Conservation (phyloP, 2,113 vertebrate genomes). For the Alectura lathami region DNA sequence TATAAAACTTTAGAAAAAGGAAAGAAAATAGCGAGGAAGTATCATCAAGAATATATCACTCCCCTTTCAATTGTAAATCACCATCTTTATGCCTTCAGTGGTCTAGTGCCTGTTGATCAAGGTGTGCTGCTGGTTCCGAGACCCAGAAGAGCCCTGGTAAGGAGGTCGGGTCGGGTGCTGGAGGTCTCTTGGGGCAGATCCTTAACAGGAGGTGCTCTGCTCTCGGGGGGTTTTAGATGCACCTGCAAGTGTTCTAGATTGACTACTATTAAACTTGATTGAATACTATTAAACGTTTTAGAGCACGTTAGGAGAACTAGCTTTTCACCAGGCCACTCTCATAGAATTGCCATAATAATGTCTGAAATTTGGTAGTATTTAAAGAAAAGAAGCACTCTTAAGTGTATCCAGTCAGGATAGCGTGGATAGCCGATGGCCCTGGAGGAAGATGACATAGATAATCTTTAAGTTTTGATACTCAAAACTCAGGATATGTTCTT, state of each 20-base stretch:
- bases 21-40: not conserved
- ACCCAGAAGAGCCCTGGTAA: not conserved
- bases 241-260: not conserved
- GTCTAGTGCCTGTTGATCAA: not conserved
- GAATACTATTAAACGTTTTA: no score
- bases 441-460: not conserved
- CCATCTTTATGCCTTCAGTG: not conserved
- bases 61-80: not conserved
- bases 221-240: not conserved
- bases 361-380: not conserved
- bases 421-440: not conserved
- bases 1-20: not conserved
- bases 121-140: not conserved
- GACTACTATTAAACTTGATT: no score
- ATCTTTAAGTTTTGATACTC: not conserved
- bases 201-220: not conserved
- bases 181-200: not conserved
- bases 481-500: not conserved
- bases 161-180: not conserved
- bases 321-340: not conserved
- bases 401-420: not conserved
- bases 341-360: not conserved
- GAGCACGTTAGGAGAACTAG: not conserved
- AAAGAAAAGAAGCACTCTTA: not conserved
- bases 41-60: not conserved